Percentiles rank a stretch among this genome's conserved stretches.
Evolutionary conservation across 2,797 vertebrate species (phyloP).

Genomic region (Leontocebus nigricollis): DNA sequence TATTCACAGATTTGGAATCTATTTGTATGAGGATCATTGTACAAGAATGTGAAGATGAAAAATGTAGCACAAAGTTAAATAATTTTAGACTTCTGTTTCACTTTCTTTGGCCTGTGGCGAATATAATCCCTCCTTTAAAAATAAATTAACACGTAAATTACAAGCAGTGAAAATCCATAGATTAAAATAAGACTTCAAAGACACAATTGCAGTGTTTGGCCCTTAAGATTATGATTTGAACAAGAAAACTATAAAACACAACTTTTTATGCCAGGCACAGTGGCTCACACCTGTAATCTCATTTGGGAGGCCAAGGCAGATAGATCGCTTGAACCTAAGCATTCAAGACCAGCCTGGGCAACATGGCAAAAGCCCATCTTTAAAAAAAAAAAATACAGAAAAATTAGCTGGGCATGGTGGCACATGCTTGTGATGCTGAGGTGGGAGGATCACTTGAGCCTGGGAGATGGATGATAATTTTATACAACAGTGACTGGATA

Average conservation of each 20-base stretch:
- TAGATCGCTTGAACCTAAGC: neutral
- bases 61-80: slow-evolving; percentile 7
- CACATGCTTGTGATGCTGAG: neutral
- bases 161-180: slow-evolving; percentile 10
- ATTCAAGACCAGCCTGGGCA: neutral
- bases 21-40: slow-evolving; percentile 55
- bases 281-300: neutral
- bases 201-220: neutral
- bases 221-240: slow-evolving; percentile 25
- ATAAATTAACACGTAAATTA: slow-evolving; percentile 23
- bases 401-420: neutral
- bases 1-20: slow-evolving; percentile 13
- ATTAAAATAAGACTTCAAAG: neutral
- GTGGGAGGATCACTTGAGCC: neutral
- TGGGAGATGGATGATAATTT: neutral
- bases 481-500: neutral
- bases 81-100: slow-evolving; percentile 28
- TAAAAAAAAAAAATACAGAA: neutral
- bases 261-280: neutral
- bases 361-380: neutral
- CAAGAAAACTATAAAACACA: neutral
- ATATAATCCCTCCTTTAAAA: slow-evolving; percentile 45
- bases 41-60: slow-evolving; percentile 42
- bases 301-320: neutral
- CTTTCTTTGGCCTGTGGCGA: neutral